phyloP scores from a whole-genome alignment of 2,797 vertebrate species.

The Tachyglossus aculeatus region DNA sequence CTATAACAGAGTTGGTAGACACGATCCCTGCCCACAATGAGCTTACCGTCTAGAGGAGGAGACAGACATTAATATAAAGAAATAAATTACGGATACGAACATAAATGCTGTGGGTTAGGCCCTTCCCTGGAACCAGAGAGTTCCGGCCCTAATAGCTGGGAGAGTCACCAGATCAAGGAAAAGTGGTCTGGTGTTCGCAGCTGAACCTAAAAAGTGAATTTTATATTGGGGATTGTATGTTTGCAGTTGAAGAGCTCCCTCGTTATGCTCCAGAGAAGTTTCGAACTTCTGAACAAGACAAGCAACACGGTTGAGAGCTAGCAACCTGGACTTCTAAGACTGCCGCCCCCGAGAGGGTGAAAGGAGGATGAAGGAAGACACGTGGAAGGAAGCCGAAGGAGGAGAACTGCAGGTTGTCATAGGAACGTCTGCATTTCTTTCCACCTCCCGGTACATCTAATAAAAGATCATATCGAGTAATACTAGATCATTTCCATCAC shows the following conservation, averaged over 20 bases:
- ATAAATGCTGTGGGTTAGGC: too few relatives aligned
- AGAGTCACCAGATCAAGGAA: background rate
- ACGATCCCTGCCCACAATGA: too few relatives aligned
- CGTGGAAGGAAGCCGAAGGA: slow-evolving; percentile 30
- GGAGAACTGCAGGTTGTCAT: slow-evolving; percentile 36
- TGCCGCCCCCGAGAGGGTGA: rapidly evolving
- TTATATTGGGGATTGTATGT: slow-evolving; percentile 40
- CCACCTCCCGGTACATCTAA: slow-evolving; percentile 40
- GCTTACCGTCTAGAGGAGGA: too few relatives aligned
- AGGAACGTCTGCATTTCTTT: slow-evolving; percentile 48
- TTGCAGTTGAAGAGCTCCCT: slow-evolving; percentile 91
- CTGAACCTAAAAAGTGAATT: slow-evolving; percentile 35
- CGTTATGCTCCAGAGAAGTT: slow-evolving; percentile 88
- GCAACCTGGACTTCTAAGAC: background rate
- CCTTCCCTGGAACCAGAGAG: too few relatives aligned
- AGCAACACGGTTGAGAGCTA: slow-evolving; percentile 65
- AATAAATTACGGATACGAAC: too few relatives aligned
- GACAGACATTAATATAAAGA: too few relatives aligned
- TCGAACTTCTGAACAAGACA: slow-evolving; percentile 82
- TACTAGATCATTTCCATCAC: slow-evolving; percentile 32
- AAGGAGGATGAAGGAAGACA: background rate
- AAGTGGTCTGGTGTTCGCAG: background rate
- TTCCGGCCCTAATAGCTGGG: background rate
- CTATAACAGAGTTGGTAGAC: too few relatives aligned
- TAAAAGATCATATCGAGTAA: slow-evolving; percentile 60